Conservation (phyloP, 2,113 vertebrate species). For the Ictalurus furcatus region DNA sequence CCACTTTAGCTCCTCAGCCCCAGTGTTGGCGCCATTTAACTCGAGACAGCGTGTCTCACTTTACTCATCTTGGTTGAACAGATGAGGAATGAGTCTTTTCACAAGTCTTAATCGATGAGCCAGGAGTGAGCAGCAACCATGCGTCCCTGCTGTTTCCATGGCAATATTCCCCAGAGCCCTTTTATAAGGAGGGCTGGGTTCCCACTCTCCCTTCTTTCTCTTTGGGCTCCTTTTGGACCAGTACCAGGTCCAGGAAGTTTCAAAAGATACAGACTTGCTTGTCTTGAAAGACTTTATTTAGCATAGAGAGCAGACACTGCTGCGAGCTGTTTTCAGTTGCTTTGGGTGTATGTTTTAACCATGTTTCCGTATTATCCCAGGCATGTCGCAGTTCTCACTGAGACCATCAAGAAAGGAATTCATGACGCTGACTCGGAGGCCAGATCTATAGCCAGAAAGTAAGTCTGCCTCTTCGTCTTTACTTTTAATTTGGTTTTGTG, state of each 20-base stretch:
- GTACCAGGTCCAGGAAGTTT: conserved; percentile 31
- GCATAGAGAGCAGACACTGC: conserved; percentile 2
- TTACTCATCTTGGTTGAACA: conserved; percentile 48
- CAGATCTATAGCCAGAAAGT: conserved; percentile 96
- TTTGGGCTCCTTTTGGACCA: conserved; percentile 45
- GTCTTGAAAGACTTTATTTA: not conserved
- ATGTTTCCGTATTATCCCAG: conserved; percentile 76
- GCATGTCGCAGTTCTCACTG: conserved; percentile 92
- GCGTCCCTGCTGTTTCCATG: conserved; percentile 58
- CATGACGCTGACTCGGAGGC: conserved; percentile 97
- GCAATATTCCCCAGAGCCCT: conserved; percentile 56
- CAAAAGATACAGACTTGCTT: conserved; percentile 24
- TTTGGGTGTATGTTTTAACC: not conserved
- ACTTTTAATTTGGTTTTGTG: not conserved
- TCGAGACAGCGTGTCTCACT: conserved; percentile 37
- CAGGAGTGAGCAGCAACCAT: conserved; percentile 40
- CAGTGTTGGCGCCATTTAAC: conserved; percentile 57
- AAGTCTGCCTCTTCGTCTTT: conserved; percentile 66
- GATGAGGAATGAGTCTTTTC: conserved; percentile 61
- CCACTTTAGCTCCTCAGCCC: not conserved
- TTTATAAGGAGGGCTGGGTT: conserved; percentile 59
- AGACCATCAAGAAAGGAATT: conserved; percentile 98
- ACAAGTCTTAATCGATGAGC: conserved; percentile 63
- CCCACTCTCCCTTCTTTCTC: conserved; percentile 53
- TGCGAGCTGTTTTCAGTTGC: not conserved